Evolutionary conservation across 2,888 invertebrate species (phyloP).

Genomic region (Acleris emargana): DNA sequence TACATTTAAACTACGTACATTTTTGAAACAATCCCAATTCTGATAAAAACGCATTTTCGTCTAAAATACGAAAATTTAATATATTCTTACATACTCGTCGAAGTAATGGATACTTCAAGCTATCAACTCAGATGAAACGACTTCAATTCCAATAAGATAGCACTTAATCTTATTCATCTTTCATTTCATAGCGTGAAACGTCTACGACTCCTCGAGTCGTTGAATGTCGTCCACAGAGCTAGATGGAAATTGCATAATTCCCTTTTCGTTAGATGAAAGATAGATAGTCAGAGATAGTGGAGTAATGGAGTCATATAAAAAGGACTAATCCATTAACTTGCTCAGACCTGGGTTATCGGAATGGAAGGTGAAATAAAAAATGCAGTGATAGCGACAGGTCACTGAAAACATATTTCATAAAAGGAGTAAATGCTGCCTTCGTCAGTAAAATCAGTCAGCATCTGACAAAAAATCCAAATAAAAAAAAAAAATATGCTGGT

Average conservation of each 20-base stretch:
- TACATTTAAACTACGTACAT: too few species aligned
- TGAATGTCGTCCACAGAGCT: conserved; percentile 10
- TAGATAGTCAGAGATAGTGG: conserved; percentile 6
- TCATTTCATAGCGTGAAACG: conserved; percentile 17
- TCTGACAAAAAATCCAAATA: too few species aligned
- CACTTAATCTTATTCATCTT: conserved; percentile 7
- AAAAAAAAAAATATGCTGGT: too few species aligned
- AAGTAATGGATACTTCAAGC: conserved; percentile 12
- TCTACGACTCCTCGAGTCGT: neutral
- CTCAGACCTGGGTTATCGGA: neutral
- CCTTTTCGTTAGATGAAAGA: conserved; percentile 3
- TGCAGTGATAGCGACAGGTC: too few species aligned
- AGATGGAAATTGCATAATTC: conserved; percentile 16
- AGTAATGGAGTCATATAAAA: too few species aligned
- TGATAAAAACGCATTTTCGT: neutral
- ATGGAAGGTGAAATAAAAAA: too few species aligned
- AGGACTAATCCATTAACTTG: conserved; percentile 19
- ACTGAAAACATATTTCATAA: too few species aligned
- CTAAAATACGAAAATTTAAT: neutral
- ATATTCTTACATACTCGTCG: neutral
- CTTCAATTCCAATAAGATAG: conserved; percentile 5
- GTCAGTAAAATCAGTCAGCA: too few species aligned
- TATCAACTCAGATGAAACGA: conserved; percentile 10
- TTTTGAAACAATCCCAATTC: neutral
- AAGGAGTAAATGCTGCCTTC: too few species aligned